Conservation (phyloP, 2,888 invertebrate genomes). For the Dryobota labecula region DNA sequence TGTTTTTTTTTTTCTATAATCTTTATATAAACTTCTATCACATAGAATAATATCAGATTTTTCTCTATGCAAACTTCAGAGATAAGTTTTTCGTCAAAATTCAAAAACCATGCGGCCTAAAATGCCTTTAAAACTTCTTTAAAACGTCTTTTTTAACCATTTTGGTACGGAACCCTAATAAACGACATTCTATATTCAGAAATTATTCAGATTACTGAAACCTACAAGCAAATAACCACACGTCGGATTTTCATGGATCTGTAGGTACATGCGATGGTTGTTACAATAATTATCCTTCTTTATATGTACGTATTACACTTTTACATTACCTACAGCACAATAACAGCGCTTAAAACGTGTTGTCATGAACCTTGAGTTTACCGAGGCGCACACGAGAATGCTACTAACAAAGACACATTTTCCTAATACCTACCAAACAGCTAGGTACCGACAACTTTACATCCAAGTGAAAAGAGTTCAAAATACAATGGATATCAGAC, state of each 20-base stretch:
- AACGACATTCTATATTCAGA: conserved; percentile 7
- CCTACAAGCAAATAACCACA: not conserved
- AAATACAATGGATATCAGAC: conserved; percentile 62
- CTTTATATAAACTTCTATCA: too few species aligned
- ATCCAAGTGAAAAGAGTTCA: conserved; percentile 62
- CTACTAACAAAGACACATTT: conserved; percentile 61
- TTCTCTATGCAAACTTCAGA: too few species aligned
- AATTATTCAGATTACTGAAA: conserved; percentile 4
- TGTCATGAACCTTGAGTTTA: conserved; percentile 65
- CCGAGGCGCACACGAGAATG: conserved; percentile 60
- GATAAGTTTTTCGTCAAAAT: too few species aligned
- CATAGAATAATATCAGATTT: too few species aligned
- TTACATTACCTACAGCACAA: conserved; percentile 56
- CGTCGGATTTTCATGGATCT: conserved; percentile 12
- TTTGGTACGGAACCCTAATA: too few species aligned
- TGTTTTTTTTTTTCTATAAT: too few species aligned
- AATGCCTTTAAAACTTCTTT: too few species aligned
- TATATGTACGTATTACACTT: conserved; percentile 49
- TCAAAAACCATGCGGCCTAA: too few species aligned
- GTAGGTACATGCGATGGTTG: conserved; percentile 4
- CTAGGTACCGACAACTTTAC: conserved; percentile 57
- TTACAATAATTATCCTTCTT: conserved; percentile 39
- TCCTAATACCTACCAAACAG: conserved; percentile 44
- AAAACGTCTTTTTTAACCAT: too few species aligned
- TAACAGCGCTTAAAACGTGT: conserved; percentile 64